Percentiles rank a stretch among this genome's conserved stretches.
These are phyloP conservation scores for Asbolus verrucosus DNA, from an alignment of 1,140 invertebrate species.

Conservation along the genomic window DNA sequence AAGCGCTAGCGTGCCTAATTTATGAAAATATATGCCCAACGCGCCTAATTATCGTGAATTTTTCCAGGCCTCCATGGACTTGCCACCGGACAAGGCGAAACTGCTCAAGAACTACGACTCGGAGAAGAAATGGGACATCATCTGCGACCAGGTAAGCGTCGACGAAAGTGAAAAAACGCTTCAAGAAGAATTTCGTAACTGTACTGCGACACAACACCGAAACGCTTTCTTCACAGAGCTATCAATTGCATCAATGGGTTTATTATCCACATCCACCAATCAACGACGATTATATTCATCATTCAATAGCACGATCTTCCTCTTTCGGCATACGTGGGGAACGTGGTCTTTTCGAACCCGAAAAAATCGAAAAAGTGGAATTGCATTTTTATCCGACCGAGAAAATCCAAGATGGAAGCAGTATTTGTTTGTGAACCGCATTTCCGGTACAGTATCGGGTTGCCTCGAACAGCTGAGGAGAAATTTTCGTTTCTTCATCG, in stretches of 20 bases:
- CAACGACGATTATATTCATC: neutral
- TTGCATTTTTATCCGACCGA: too few relatives aligned
- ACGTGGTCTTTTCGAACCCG: neutral
- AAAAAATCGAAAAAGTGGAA: neutral
- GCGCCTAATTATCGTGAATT: conserved; percentile 38
- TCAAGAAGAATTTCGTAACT: too few relatives aligned
- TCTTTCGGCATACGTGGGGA: neutral
- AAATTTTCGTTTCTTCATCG: neutral
- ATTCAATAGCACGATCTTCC: neutral
- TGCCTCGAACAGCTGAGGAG: neutral
- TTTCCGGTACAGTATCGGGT: neutral
- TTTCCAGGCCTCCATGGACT: conserved; percentile 95
- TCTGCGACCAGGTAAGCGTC: conserved; percentile 93
- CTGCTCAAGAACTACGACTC: conserved; percentile 96
- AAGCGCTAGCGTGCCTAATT: conserved; percentile 25
- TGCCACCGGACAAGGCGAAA: conserved; percentile 98
- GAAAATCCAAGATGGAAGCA: too few relatives aligned
- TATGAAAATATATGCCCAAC: conserved; percentile 20
- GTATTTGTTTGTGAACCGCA: neutral
- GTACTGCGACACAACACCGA: neutral
- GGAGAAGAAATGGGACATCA: conserved; percentile 99
- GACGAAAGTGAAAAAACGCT: neutral
- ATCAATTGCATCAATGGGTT: conserved; percentile 4
- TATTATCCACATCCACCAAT: conserved; percentile 3
- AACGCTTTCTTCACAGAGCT: neutral